These are phyloP conservation scores for Andrena chrysosceles DNA, from an alignment of 2,888 invertebrate species.

Conservation along the genomic window DNA sequence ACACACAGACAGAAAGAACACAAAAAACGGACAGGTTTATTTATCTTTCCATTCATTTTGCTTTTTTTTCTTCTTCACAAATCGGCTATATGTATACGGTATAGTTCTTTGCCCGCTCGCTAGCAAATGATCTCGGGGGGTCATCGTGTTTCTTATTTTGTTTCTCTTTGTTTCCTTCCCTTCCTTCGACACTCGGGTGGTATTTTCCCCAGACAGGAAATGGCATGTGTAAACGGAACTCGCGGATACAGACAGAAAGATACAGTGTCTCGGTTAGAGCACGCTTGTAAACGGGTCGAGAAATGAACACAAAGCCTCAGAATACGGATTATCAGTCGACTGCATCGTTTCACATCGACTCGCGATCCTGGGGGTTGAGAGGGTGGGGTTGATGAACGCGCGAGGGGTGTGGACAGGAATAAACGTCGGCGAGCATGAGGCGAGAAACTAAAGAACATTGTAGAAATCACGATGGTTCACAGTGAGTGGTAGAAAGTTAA, in stretches of 20 bases:
- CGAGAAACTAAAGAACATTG: slow-evolving; percentile 50
- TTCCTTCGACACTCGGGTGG: slow-evolving; percentile 45
- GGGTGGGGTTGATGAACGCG: background rate
- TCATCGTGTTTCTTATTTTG: slow-evolving; percentile 39
- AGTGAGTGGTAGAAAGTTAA: slow-evolving; percentile 43
- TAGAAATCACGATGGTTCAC: slow-evolving; percentile 52
- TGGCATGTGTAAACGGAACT: background rate
- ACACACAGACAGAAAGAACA: slow-evolving; percentile 76
- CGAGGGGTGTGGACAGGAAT: slow-evolving; percentile 10
- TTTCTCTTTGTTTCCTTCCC: slow-evolving; percentile 41
- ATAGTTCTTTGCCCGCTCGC: slow-evolving; percentile 69
- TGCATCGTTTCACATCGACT: background rate
- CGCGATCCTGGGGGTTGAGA: slow-evolving; percentile 4
- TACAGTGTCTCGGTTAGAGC: slow-evolving; percentile 6
- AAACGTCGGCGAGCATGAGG: slow-evolving; percentile 24
- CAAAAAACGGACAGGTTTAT: slow-evolving; percentile 78
- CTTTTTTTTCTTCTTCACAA: slow-evolving; percentile 62
- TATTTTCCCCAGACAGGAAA: slow-evolving; percentile 8
- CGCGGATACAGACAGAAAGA: background rate
- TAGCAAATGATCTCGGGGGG: slow-evolving; percentile 52
- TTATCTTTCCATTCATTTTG: slow-evolving; percentile 69
- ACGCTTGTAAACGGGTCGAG: slow-evolving; percentile 4
- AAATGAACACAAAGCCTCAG: background rate
- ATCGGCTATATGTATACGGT: slow-evolving; percentile 67
- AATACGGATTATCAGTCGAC: background rate